Conservation (phyloP, 2,797 vertebrate genomes). For the Hylomyscus alleni region DNA sequence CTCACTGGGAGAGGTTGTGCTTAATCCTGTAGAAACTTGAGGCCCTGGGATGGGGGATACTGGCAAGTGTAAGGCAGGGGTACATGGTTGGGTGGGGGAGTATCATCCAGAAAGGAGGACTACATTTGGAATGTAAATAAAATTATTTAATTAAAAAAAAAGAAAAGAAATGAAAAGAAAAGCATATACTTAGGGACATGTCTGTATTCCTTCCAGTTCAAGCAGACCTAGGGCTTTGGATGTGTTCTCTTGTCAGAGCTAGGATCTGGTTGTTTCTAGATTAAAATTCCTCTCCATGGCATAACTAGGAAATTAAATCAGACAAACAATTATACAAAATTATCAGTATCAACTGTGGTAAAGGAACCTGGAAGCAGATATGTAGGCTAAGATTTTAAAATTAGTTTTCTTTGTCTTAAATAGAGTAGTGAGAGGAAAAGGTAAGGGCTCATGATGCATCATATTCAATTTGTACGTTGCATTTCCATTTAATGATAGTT, state of each 20-base stretch:
- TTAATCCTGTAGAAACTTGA: not conserved
- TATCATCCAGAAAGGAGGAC: not conserved
- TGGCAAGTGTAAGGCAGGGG: not conserved
- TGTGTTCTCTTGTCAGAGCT: not conserved
- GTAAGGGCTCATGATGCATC: rapidly evolving
- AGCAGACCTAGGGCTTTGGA: not conserved
- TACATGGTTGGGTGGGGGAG: too few species aligned
- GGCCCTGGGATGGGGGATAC: not conserved
- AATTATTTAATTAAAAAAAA: not conserved
- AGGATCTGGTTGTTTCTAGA: not conserved
- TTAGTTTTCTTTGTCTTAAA: not conserved
- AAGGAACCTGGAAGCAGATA: not conserved
- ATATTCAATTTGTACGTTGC: not conserved
- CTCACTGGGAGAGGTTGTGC: not conserved
- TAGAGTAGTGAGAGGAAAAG: rapidly evolving
- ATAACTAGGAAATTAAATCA: conserved; percentile 12
- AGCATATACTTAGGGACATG: not conserved
- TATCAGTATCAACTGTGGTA: not conserved
- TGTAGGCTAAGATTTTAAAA: not conserved
- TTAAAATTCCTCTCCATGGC: not conserved
- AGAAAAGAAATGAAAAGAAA: not conserved
- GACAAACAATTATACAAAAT: not conserved
- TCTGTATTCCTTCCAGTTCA: not conserved
- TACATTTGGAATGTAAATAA: not conserved
- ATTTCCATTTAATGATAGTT: not conserved